phyloP scores from a whole-genome alignment of 1,140 invertebrate species.

The Drosophila melanogaster region DNA sequence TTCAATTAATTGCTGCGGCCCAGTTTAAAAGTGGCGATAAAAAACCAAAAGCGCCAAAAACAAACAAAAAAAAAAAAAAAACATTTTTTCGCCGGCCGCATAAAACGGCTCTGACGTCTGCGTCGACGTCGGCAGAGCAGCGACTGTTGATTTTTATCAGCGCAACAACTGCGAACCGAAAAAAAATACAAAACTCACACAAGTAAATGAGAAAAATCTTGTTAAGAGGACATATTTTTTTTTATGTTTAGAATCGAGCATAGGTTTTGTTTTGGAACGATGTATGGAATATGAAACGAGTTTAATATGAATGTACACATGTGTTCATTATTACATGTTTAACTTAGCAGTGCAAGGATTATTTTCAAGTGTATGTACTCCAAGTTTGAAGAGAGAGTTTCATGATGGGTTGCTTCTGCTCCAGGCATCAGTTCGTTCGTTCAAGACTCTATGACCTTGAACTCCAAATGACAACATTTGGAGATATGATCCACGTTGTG shows the following conservation, averaged over 20 bases:
- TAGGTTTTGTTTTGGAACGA: too few relatives aligned
- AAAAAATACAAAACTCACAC: constrained; percentile 17
- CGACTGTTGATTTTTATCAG: constrained; percentile 70
- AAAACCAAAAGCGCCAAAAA: constrained; percentile 28
- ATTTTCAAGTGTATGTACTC: too few relatives aligned
- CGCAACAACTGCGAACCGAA: constrained; percentile 29
- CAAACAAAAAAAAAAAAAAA: constrained; percentile 17
- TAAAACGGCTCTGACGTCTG: constrained; percentile 22
- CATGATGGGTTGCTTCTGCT: too few relatives aligned
- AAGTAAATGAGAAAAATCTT: constrained; percentile 71
- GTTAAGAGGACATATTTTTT: neutral
- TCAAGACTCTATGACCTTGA: too few relatives aligned
- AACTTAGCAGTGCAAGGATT: too few relatives aligned
- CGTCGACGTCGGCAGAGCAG: constrained; percentile 11
- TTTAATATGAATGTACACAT: too few relatives aligned
- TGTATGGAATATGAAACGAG: too few relatives aligned
- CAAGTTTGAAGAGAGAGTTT: too few relatives aligned
- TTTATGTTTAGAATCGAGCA: too few relatives aligned
- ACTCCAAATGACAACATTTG: too few relatives aligned
- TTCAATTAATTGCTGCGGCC: constrained; percentile 57
- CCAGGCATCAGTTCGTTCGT: too few relatives aligned
- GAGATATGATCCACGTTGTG: too few relatives aligned
- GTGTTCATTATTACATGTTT: constrained; percentile 1
- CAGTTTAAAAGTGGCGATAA: constrained; percentile 46
- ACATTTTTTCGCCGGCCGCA: constrained; percentile 25